Percentiles rank a stretch among this genome's conserved stretches.
These are phyloP conservation scores for Drosophila eugracilis DNA, from an alignment of 1,140 invertebrate genomes.

Conservation along the genomic window DNA sequence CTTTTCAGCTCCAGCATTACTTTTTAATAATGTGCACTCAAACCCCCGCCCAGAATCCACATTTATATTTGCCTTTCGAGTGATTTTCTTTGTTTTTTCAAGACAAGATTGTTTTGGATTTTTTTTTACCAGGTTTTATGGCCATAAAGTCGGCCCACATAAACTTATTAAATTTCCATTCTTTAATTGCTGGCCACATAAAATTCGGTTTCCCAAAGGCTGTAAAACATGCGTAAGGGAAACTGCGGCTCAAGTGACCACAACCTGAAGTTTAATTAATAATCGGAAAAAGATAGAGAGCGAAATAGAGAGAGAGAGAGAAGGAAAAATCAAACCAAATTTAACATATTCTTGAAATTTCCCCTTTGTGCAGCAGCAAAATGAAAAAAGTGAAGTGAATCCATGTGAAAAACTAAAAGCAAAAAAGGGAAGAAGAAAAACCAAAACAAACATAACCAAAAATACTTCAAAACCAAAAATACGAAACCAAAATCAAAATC, in stretches of 20 bases:
- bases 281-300: slow-evolving; percentile 14
- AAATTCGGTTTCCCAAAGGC: slow-evolving; percentile 59
- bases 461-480: slow-evolving; percentile 61
- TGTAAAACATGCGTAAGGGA: slow-evolving; percentile 56
- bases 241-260: slow-evolving; percentile 46
- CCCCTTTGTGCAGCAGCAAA: slow-evolving; percentile 19
- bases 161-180: slow-evolving; percentile 79
- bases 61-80: slow-evolving; percentile 61
- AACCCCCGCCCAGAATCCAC: slow-evolving; percentile 5
- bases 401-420: slow-evolving; percentile 28
- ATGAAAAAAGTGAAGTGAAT: slow-evolving; percentile 41
- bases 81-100: slow-evolving; percentile 72
- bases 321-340: not conserved
- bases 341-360: not conserved
- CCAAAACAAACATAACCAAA: slow-evolving; percentile 30
- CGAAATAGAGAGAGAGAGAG: not conserved
- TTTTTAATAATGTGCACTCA: slow-evolving; percentile 67
- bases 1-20: slow-evolving; percentile 58
- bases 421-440: slow-evolving; percentile 46
- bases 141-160: slow-evolving; percentile 53
- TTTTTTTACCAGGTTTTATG: slow-evolving; percentile 50
- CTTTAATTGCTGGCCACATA: slow-evolving; percentile 45
- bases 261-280: slow-evolving; percentile 57
- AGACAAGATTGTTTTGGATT: slow-evolving; percentile 43
- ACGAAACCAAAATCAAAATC: slow-evolving; percentile 58